Conservation (phyloP, 2,888 invertebrate genomes). For the Limnephilus auricula region DNA sequence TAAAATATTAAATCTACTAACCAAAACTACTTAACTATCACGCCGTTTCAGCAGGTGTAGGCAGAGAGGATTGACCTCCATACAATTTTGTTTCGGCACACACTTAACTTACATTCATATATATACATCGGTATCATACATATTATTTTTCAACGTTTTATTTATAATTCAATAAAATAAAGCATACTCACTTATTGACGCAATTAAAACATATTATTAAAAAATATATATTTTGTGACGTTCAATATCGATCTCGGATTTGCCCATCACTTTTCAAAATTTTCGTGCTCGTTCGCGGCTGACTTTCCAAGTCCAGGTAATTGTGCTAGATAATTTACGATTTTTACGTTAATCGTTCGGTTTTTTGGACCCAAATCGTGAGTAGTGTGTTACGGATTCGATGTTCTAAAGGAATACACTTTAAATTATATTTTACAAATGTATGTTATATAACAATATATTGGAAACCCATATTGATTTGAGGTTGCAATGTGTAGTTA, state of each 20-base stretch:
- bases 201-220: neutral
- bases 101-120: no score
- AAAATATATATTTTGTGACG: neutral
- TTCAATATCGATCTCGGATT: neutral
- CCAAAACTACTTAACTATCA: no score
- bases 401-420: neutral
- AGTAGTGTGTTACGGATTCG: neutral
- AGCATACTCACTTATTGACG: neutral
- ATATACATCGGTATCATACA: no score
- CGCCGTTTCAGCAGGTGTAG: no score
- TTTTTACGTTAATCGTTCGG: conserved; percentile 16
- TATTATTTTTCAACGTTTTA: no score
- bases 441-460: conserved; percentile 53
- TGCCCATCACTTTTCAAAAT: conserved; percentile 18
- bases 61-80: no score
- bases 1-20: no score
- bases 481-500: conserved; percentile 17
- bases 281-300: conserved; percentile 50
- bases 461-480: conserved; percentile 53
- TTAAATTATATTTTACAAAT: neutral
- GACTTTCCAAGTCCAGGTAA: conserved; percentile 62
- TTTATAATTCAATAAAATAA: no score
- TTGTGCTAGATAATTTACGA: conserved; percentile 44
- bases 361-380: conserved; percentile 14
- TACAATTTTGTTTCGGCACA: no score